A percentile compares a stretch with the other conserved stretches of the same genome.
These are phyloP conservation scores for Drosophila paucipuncta DNA, from an alignment of 2,888 invertebrate genomes.

Conservation along the genomic window DNA sequence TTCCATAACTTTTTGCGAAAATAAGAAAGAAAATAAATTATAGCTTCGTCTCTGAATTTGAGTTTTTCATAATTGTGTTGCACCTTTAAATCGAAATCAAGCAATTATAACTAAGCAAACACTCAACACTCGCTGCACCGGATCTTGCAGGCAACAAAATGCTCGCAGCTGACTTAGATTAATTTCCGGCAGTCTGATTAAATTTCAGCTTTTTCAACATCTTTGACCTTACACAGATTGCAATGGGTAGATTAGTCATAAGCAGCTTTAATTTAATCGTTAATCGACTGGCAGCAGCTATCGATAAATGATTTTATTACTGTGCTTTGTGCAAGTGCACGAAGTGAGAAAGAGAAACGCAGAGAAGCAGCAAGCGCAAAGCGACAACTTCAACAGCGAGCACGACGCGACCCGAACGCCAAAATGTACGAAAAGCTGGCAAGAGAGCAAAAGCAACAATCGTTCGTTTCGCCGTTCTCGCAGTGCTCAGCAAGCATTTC, in stretches of 20 bases:
- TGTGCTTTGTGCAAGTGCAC: not conserved
- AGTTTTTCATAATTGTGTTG: not conserved
- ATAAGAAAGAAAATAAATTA: not conserved
- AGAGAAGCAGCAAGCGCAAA: conserved; percentile 7
- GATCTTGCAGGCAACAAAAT: conserved; percentile 1
- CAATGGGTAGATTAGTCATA: not conserved
- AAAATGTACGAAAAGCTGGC: conserved; percentile 9
- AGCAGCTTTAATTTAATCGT: not conserved
- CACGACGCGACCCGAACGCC: conserved; percentile 31
- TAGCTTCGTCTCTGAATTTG: not conserved
- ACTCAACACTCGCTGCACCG: conserved; percentile 5
- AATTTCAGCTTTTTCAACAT: not conserved
- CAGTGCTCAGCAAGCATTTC: conserved; percentile 46
- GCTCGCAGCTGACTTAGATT: conserved; percentile 1
- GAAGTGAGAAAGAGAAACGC: not conserved
- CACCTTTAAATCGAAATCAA: not conserved
- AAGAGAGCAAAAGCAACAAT: conserved; percentile 32
- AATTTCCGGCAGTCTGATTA: conserved; percentile 31
- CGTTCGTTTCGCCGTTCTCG: not conserved
- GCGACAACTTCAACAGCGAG: conserved; percentile 25
- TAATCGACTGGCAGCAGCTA: conserved; percentile 9
- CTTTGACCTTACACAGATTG: not conserved
- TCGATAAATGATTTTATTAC: conserved; percentile 9
- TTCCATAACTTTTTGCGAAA: not conserved
- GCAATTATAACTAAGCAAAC: not conserved